A percentile compares a stretch with the other conserved stretches of the same genome.
phyloP scores from a whole-genome alignment of 2,113 vertebrate species.

The Merops nubicus region DNA sequence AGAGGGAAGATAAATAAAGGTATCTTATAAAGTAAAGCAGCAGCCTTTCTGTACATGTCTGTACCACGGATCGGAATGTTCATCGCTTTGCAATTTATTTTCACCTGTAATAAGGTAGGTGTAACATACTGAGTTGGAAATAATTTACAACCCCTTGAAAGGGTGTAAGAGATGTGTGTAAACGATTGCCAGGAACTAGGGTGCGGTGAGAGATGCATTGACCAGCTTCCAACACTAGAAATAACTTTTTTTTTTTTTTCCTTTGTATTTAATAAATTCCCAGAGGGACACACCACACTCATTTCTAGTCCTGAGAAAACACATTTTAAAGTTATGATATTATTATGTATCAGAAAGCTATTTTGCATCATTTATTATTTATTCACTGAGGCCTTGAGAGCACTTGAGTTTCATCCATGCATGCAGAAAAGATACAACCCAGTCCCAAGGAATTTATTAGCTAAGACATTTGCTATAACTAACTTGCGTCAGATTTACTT shows the following conservation, averaged over 20 bases:
- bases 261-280: conserved; percentile 45
- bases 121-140: not conserved
- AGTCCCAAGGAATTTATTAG: conserved; percentile 45
- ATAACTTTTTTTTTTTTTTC: not conserved
- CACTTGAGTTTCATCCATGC: conserved; percentile 5
- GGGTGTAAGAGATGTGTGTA: not conserved
- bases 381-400: conserved; percentile 26
- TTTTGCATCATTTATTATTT: conserved; percentile 67
- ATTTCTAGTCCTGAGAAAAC: not conserved
- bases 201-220: not conserved
- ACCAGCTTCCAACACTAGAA: not conserved
- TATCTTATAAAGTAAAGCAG: not conserved
- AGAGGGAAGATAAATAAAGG: not conserved
- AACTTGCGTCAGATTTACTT: conserved; percentile 24
- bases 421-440: not conserved
- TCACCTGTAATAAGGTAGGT: not conserved
- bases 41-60: not conserved
- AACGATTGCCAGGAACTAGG: not conserved
- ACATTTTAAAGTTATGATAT: conserved; percentile 27
- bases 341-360: conserved; percentile 53
- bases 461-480: conserved; percentile 35
- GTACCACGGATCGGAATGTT: not conserved
- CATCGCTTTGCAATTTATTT: not conserved
- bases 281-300: not conserved
- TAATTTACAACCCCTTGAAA: not conserved